phyloP scores from a whole-genome alignment of 2,113 vertebrate genomes.

The Mirounga angustirostris region DNA sequence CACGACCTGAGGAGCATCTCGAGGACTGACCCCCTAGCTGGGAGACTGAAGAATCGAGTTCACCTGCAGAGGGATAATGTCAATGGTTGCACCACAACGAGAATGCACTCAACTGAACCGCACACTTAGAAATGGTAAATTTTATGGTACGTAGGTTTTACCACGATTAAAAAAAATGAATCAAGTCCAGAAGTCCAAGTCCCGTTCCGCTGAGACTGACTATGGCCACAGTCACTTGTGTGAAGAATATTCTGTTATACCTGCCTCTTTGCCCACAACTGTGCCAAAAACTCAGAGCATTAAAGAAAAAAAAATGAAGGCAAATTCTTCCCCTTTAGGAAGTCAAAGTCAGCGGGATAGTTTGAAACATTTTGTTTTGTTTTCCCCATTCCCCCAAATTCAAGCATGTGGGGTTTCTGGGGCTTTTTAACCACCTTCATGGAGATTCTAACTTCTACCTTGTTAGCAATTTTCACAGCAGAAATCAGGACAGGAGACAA shows the following conservation, averaged over 20 bases:
- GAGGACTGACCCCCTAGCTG: neutral
- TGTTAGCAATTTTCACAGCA: neutral
- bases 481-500: too few species aligned
- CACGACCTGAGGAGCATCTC: neutral
- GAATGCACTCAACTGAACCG: neutral
- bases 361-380: neutral
- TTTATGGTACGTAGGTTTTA: neutral
- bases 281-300: neutral
- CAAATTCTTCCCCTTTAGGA: neutral
- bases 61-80: neutral
- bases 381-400: neutral
- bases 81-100: accelerated
- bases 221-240: accelerated
- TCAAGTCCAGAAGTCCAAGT: neutral
- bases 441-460: neutral
- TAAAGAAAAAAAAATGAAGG: neutral
- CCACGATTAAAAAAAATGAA: neutral
- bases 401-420: neutral
- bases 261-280: neutral
- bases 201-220: neutral
- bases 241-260: neutral
- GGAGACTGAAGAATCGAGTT: neutral
- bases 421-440: neutral
- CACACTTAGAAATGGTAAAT: too few species aligned
- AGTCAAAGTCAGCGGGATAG: neutral